Conservation (phyloP, 2,888 invertebrate species). For the Electrophaes corylata region DNA sequence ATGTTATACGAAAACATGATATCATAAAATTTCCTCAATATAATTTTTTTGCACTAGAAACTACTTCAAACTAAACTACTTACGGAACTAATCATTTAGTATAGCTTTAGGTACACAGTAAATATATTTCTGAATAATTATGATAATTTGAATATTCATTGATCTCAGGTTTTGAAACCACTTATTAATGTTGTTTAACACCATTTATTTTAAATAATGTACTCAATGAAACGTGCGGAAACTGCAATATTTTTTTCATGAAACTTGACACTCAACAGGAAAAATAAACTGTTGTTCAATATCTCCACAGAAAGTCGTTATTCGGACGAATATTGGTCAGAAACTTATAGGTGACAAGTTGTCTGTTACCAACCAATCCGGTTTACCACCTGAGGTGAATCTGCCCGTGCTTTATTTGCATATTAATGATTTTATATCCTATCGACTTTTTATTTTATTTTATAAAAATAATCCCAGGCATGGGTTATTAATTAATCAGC, state of each 20-base stretch:
- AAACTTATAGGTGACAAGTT: constrained; percentile 68
- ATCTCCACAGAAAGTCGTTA: constrained; percentile 54
- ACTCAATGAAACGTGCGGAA: constrained; percentile 10
- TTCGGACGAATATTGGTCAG: constrained; percentile 51
- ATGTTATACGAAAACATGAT: too few relatives aligned
- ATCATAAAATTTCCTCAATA: too few relatives aligned
- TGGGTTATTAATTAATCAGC: constrained; percentile 45
- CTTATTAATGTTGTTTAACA: not conserved
- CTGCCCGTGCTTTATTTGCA: constrained; percentile 66
- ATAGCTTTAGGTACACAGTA: not conserved
- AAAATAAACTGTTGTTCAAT: constrained; percentile 38
- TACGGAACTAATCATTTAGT: not conserved
- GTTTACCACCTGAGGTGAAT: constrained; percentile 79
- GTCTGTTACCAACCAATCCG: constrained; percentile 78
- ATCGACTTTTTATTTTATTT: constrained; percentile 62
- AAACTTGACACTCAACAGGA: constrained; percentile 23
- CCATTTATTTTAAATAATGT: not conserved
- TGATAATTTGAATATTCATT: constrained; percentile 12
- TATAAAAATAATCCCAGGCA: constrained; percentile 36
- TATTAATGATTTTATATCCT: constrained; percentile 70
- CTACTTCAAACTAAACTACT: not conserved
- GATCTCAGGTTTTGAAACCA: not conserved
- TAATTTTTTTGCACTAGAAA: too few relatives aligned
- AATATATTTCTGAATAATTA: not conserved
- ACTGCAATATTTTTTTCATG: constrained; percentile 10